Conservation (phyloP, 2,888 invertebrate genomes). For the Diaperis boleti region DNA sequence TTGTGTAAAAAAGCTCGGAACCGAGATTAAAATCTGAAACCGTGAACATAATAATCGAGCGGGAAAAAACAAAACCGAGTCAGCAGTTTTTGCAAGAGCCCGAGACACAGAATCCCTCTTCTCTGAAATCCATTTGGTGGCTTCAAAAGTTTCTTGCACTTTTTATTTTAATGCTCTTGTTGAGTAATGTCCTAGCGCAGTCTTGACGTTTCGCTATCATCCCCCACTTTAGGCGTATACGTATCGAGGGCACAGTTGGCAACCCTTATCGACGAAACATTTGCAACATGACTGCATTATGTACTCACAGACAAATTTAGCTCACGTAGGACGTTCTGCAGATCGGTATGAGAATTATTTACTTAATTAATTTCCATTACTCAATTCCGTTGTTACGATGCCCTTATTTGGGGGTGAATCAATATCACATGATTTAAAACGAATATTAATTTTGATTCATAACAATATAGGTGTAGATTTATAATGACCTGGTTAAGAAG, state of each 20-base stretch:
- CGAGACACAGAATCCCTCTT: slow-evolving; percentile 44
- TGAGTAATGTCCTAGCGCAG: slow-evolving; percentile 42
- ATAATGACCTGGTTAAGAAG: too few species aligned
- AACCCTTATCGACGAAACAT: slow-evolving; percentile 16
- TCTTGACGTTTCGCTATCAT: slow-evolving; percentile 29
- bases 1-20: background rate
- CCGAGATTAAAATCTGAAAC: slow-evolving; percentile 15
- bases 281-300: too few species aligned
- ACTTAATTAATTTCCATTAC: too few species aligned
- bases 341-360: too few species aligned
- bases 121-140: slow-evolving; percentile 43
- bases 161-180: slow-evolving; percentile 46
- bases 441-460: too few species aligned
- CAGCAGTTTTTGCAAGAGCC: slow-evolving; percentile 41
- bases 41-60: slow-evolving; percentile 24
- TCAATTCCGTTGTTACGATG: too few species aligned
- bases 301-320: too few species aligned
- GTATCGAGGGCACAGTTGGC: slow-evolving; percentile 10
- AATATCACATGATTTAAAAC: too few species aligned
- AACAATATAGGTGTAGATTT: too few species aligned
- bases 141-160: slow-evolving; percentile 44
- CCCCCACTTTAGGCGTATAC: slow-evolving; percentile 2
- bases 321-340: too few species aligned
- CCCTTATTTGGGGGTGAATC: too few species aligned
- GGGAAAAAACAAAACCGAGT: slow-evolving; percentile 40